These are phyloP conservation scores for Phrynocephalus versicolor DNA, from an alignment of 2,113 vertebrate genomes.

Conservation along the genomic window DNA sequence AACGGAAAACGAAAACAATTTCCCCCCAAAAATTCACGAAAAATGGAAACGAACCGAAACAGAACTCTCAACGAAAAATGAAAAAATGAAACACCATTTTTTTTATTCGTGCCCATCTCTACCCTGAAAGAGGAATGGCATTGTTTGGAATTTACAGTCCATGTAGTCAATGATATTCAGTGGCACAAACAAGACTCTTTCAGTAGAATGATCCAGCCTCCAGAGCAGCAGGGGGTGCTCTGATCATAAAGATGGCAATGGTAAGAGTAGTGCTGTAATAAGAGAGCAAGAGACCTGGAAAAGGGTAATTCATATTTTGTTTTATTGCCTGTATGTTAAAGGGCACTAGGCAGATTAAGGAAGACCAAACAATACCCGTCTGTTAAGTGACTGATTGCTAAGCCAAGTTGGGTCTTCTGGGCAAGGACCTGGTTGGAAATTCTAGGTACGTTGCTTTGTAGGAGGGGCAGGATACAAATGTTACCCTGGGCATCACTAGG, in stretches of 20 bases:
- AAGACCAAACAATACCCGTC: too few relatives aligned
- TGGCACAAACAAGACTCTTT: background rate
- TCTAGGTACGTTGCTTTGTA: background rate
- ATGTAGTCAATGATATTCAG: background rate
- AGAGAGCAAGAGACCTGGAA: background rate
- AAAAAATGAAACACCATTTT: too few relatives aligned
- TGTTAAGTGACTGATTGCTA: too few relatives aligned
- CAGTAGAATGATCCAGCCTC: slow-evolving; percentile 2
- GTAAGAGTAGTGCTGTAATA: background rate
- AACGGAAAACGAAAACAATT: too few relatives aligned
- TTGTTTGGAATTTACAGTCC: slow-evolving; percentile 3
- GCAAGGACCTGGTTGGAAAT: background rate
- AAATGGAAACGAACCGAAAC: too few relatives aligned
- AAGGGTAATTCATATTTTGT: background rate
- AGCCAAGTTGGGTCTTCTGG: too few relatives aligned
- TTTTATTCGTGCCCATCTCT: too few relatives aligned
- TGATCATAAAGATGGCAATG: background rate
- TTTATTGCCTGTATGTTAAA: too few relatives aligned
- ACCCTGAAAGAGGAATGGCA: background rate
- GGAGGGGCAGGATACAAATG: too few relatives aligned
- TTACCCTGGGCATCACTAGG: background rate
- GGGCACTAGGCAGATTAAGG: too few relatives aligned
- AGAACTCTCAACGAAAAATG: too few relatives aligned
- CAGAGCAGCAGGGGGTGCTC: background rate
- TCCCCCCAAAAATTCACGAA: too few relatives aligned